Evolutionary conservation across 2,888 invertebrate genomes (phyloP).

Genomic region (Scaptodrosophila latifasciaeformis): DNA sequence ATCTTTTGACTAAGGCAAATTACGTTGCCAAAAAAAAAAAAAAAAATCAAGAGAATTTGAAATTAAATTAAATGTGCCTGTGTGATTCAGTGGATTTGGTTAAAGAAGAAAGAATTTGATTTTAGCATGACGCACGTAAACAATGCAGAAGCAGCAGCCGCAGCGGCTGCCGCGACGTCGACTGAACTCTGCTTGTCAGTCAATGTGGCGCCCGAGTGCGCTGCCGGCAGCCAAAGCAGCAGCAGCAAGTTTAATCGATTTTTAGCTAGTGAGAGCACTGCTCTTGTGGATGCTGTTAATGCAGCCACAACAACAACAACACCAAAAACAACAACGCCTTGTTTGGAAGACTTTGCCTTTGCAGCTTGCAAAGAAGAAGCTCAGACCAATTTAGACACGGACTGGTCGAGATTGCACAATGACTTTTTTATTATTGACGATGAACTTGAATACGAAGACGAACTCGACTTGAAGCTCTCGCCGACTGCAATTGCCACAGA

Average conservation of each 20-base stretch:
- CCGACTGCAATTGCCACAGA: conserved; percentile 14
- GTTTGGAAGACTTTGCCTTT: conserved; percentile 50
- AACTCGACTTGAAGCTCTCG: conserved; percentile 36
- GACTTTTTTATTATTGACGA: conserved; percentile 52
- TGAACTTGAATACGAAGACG: conserved; percentile 69
- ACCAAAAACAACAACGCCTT: conserved; percentile 11
- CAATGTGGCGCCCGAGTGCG: conserved; percentile 25
- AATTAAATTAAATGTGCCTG: conserved; percentile 1
- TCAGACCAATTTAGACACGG: background rate
- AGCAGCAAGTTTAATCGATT: conserved; percentile 5
- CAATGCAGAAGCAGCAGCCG: conserved; percentile 28
- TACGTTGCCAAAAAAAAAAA: conserved; percentile 9
- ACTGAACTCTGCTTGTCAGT: background rate
- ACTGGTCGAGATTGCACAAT: conserved; percentile 32
- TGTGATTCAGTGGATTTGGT: conserved; percentile 15
- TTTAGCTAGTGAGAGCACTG: conserved; percentile 1
- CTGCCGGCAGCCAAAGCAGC: conserved; percentile 31
- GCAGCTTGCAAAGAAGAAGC: conserved; percentile 46
- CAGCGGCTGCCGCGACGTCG: conserved; percentile 1
- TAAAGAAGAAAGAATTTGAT: conserved; percentile 9
- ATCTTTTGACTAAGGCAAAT: conserved; percentile 23
- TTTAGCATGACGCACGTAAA: conserved; percentile 56
- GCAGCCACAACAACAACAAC: background rate
- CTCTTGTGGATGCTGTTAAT: conserved; percentile 32
- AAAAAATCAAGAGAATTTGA: conserved; percentile 9